Percentiles rank a stretch among this genome's conserved stretches.
Conservation (phyloP, 2,113 vertebrate genomes). For the Cheilinus undulatus region DNA sequence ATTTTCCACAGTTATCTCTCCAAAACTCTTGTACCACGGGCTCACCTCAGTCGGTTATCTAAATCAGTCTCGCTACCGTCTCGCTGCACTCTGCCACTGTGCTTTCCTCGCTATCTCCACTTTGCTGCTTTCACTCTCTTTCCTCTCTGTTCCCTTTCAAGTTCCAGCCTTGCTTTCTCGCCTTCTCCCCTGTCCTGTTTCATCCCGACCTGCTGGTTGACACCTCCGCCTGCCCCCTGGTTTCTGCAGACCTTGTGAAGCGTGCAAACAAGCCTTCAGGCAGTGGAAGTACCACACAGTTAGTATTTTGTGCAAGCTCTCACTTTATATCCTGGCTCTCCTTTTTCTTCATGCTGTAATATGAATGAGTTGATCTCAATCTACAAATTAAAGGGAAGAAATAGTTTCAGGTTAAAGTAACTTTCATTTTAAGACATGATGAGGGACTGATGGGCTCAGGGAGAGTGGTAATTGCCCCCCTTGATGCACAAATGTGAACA, state of each 20-base stretch:
- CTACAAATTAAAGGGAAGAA: background rate
- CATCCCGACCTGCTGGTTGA: background rate
- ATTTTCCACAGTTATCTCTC: slow-evolving; percentile 3
- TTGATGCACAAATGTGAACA: too few relatives aligned
- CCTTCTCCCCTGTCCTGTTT: background rate
- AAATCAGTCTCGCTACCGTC: slow-evolving; percentile 15
- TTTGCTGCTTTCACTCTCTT: slow-evolving; percentile 4
- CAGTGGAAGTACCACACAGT: background rate
- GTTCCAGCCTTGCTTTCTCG: background rate
- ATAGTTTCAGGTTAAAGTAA: background rate
- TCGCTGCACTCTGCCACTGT: slow-evolving; percentile 4
- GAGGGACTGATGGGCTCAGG: too few relatives aligned
- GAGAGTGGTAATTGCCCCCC: too few relatives aligned
- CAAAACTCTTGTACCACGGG: background rate
- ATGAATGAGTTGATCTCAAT: background rate
- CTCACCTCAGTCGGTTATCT: slow-evolving; percentile 11
- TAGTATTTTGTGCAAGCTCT: background rate
- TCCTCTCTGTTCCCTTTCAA: background rate
- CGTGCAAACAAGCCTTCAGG: background rate
- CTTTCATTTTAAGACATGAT: too few relatives aligned
- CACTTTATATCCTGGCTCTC: background rate
- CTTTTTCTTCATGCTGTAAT: background rate
- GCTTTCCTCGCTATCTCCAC: slow-evolving; percentile 2
- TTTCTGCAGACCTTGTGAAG: background rate
- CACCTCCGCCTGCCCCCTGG: slow-evolving; percentile 2